Conservation (phyloP, 2,888 invertebrate genomes). For the Nomada goodeniana region DNA sequence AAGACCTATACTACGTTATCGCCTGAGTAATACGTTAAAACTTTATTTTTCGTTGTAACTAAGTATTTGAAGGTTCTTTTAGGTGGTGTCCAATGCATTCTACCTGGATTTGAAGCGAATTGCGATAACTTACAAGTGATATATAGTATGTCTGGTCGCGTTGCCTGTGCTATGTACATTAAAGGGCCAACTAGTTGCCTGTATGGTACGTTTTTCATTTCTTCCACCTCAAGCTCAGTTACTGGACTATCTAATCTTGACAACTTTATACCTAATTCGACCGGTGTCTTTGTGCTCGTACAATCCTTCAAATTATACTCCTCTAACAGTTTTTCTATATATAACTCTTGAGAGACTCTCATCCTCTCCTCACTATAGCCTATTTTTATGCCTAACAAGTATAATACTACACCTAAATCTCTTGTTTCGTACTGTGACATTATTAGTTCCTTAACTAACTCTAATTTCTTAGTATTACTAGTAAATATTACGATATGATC, state of each 20-base stretch:
- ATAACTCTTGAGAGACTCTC: conserved; percentile 9
- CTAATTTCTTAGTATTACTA: background rate
- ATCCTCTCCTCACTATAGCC: background rate
- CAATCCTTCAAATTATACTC: conserved; percentile 19
- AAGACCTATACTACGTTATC: background rate
- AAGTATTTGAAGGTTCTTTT: conserved; percentile 22
- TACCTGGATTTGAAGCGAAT: conserved; percentile 16
- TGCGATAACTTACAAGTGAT: conserved; percentile 13
- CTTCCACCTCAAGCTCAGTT: too few relatives aligned
- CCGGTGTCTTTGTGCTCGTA: conserved; percentile 9
- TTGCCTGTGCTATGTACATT: conserved; percentile 9
- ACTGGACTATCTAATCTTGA: conserved; percentile 2
- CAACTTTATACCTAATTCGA: conserved; percentile 25
- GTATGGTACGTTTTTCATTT: conserved; percentile 3
- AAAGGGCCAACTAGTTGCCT: background rate
- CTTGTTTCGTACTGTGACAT: conserved; percentile 24
- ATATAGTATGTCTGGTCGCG: conserved; percentile 19
- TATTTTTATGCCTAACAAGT: conserved; percentile 37
- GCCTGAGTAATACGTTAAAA: background rate
- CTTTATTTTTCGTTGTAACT: conserved; percentile 1
- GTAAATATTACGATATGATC: conserved; percentile 29
- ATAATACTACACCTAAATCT: conserved; percentile 34
- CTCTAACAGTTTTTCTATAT: background rate
- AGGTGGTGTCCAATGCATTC: conserved; percentile 23
- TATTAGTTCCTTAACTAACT: conserved; percentile 8